These are phyloP conservation scores for Chromoteleia sp. DNA, from an alignment of 2,888 invertebrate genomes.

Conservation along the genomic window DNA sequence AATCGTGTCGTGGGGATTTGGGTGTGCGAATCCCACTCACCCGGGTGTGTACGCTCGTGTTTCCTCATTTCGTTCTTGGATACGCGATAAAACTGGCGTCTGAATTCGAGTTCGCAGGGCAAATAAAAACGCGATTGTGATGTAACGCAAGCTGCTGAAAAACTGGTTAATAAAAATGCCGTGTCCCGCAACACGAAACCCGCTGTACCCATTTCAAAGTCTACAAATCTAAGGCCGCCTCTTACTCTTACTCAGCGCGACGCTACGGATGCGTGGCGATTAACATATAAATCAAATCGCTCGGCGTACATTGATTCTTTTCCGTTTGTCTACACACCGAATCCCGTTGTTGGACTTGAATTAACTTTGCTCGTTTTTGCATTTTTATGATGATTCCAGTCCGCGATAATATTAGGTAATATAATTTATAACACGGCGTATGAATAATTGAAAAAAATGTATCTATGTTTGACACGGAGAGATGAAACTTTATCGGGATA, in stretches of 20 bases:
- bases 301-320: slow-evolving; percentile 58
- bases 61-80: slow-evolving; percentile 75
- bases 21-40: slow-evolving; percentile 85
- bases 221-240: slow-evolving; percentile 1
- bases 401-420: slow-evolving; percentile 8
- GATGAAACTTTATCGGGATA: no score
- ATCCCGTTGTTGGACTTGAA: slow-evolving; percentile 10
- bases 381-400: slow-evolving; percentile 22
- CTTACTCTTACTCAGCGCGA: slow-evolving; percentile 60
- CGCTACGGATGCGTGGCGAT: slow-evolving; percentile 79
- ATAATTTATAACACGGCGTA: slow-evolving; percentile 16
- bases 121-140: slow-evolving; percentile 13
- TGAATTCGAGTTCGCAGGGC: slow-evolving; percentile 49
- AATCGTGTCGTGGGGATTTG: slow-evolving; percentile 87
- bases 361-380: slow-evolving; percentile 40
- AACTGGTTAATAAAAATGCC: slow-evolving; percentile 42
- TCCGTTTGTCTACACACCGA: slow-evolving; percentile 7
- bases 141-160: slow-evolving; percentile 30
- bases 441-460: slow-evolving; percentile 21
- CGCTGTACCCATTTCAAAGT: slow-evolving; percentile 24
- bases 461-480: no score
- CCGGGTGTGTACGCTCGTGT: slow-evolving; percentile 87
- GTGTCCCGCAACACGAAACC: slow-evolving; percentile 15
- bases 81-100: slow-evolving; percentile 72
- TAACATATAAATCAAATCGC: slow-evolving; percentile 84